Base-by-base conservation (phyloP, 2,888 invertebrate genomes). In the Dolomedes plantarius region DNA sequence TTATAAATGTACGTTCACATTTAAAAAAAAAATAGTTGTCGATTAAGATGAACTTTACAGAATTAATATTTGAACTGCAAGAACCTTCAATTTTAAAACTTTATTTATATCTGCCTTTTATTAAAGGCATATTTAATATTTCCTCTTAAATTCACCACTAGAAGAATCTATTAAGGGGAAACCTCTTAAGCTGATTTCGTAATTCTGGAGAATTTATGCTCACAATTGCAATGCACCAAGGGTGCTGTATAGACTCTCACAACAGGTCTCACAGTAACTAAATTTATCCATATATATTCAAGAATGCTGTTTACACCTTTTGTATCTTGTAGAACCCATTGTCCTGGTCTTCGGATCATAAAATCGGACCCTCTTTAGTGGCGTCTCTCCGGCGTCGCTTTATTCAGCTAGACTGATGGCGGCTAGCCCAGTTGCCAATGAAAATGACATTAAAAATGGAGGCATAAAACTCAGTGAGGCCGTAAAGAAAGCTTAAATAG, bases 261-360 rank as follows among this genome's bases (percentile, higher is more conserved):
- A 79, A 28, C 46, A 72, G 72, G 65, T 65, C 39, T 19, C 23
- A 23, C 32, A 72, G 72, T 79, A 65, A 65, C 64, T 64, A 23
- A 31, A 29, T 46, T 79, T 72, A 72, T 36, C 11, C 11, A 7
- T 36, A 5, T 36, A 69, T 81, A 75, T 82, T 82, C 75, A 82
- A 82, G 75, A 82, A 76, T 73, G 69, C 75, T 75, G 76, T 82
- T 82, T 82, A 76, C 82, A 82, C 82, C 75, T 82, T 82, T 82
- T 82, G 82, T 82, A 69, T 82, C 71, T 64, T 76, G 41, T 46
- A 71, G 68, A 81, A 39, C 56, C 74, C 74, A 68, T 81, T 81
- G 81, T 81, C 68, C 81, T 81, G 36, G 36, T 80, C 46, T 56
- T n/a, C 19, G 46, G 82, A 46, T 76, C 82, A 76, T 82, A 82